phyloP scores from a whole-genome alignment of 2,113 vertebrate genomes.

The Sturnira hondurensis region DNA sequence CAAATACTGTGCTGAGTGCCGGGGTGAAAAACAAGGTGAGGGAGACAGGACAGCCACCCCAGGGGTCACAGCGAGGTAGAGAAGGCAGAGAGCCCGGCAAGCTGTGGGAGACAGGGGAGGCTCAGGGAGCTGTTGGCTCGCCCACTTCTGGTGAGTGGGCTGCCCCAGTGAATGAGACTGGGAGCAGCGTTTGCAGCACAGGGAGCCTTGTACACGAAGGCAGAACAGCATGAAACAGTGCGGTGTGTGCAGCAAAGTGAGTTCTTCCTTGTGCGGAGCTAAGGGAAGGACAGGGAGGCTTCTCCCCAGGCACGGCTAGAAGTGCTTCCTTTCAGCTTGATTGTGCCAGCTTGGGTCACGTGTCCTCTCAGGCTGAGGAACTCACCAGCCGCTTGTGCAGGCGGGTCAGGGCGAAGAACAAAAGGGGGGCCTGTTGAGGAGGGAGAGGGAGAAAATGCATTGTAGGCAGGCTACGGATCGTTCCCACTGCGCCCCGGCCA shows the following conservation, averaged over 20 bases:
- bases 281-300: not conserved
- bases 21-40: not conserved
- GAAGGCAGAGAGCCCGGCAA: not conserved
- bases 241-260: fast-evolving
- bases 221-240: fast-evolving
- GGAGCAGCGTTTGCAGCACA: fast-evolving
- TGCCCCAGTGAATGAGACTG: not conserved
- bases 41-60: not conserved
- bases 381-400: fast-evolving
- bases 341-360: fast-evolving
- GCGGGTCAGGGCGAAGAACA: not conserved
- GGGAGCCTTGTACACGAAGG: fast-evolving
- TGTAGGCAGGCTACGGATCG: fast-evolving
- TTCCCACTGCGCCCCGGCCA: not conserved
- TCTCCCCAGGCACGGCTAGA: not conserved
- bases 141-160: not conserved
- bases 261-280: not conserved
- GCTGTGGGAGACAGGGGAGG: not conserved
- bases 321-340: not conserved
- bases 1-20: not conserved
- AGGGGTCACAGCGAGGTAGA: not conserved
- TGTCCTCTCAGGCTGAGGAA: not conserved
- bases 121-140: no score
- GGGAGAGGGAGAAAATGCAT: not conserved
- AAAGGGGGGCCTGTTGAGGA: not conserved